phyloP scores from a whole-genome alignment of 2,797 vertebrate genomes.

The Notamacropus eugenii region DNA sequence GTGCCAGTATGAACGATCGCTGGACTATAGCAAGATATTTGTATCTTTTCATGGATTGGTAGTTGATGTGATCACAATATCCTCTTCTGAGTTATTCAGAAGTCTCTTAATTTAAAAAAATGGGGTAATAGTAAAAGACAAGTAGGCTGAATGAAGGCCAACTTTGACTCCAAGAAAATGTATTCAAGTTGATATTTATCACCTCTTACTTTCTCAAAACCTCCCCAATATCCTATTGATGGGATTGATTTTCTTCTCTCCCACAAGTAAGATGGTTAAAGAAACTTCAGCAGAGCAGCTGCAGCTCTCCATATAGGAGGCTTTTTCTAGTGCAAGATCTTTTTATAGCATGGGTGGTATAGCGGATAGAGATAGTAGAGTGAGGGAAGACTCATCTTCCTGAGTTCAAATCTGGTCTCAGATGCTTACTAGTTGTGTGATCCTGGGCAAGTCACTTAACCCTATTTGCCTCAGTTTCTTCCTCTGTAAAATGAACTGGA shows the following conservation, averaged over 20 bases:
- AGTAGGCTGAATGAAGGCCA: background rate
- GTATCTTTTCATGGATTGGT: fast-evolving
- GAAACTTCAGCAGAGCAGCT: background rate
- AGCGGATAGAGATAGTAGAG: background rate
- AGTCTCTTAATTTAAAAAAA: background rate
- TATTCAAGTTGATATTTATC: background rate
- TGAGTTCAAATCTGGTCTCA: background rate
- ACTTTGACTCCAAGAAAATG: background rate
- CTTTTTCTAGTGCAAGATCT: background rate
- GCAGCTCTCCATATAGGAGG: background rate
- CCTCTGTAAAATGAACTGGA: background rate
- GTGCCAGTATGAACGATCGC: background rate
- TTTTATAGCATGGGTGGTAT: background rate
- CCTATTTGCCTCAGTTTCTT: background rate
- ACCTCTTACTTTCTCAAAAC: background rate
- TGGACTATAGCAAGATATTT: background rate
- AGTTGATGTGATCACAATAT: background rate
- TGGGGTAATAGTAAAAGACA: background rate
- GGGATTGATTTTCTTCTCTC: fast-evolving
- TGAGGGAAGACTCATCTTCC: background rate
- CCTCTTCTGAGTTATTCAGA: background rate
- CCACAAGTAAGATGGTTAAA: background rate
- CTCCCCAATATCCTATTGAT: background rate
- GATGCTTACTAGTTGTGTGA: background rate
- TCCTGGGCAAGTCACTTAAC: background rate